Evolutionary conservation across 2,888 invertebrate genomes (phyloP).

Genomic region (Sphecodes monilicornis): DNA sequence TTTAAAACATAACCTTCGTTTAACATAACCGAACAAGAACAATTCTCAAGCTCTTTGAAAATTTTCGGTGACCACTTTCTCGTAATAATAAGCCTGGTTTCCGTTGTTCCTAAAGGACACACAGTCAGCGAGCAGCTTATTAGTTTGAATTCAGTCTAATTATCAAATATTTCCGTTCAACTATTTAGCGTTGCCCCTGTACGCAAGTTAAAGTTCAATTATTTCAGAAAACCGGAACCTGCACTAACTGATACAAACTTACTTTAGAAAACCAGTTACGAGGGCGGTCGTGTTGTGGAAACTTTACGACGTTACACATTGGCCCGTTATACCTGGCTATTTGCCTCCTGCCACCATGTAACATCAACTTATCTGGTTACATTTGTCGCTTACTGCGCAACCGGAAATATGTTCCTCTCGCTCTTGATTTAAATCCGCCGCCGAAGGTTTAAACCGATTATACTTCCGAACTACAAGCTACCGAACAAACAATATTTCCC

Average conservation of each 20-base stretch:
- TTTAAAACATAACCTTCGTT: no score
- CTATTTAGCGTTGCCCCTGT: background rate
- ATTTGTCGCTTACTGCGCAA: constrained; percentile 16
- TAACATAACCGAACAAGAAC: no score
- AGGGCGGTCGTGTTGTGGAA: constrained; percentile 35
- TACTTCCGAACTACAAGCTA: background rate
- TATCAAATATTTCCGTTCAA: background rate
- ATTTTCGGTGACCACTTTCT: background rate
- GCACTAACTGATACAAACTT: constrained; percentile 40
- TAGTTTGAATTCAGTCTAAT: background rate
- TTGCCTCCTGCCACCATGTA: constrained; percentile 25
- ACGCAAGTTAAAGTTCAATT: constrained; percentile 36
- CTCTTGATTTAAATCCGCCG: constrained; percentile 20
- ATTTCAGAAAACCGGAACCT: constrained; percentile 20
- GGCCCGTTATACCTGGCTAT: constrained; percentile 31
- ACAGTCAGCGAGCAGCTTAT: background rate
- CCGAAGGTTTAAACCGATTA: background rate
- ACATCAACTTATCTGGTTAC: constrained; percentile 45
- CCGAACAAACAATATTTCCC: constrained; percentile 19
- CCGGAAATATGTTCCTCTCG: constrained; percentile 21
- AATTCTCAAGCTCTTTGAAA: no score
- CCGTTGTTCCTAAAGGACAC: background rate
- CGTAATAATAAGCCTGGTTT: background rate
- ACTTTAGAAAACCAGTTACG: constrained; percentile 21
- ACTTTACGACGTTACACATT: constrained; percentile 23